A percentile compares a stretch with the other conserved stretches of the same genome.
Evolutionary conservation across 2,797 vertebrate species (phyloP).

Genomic region (Myotis findleyi): DNA sequence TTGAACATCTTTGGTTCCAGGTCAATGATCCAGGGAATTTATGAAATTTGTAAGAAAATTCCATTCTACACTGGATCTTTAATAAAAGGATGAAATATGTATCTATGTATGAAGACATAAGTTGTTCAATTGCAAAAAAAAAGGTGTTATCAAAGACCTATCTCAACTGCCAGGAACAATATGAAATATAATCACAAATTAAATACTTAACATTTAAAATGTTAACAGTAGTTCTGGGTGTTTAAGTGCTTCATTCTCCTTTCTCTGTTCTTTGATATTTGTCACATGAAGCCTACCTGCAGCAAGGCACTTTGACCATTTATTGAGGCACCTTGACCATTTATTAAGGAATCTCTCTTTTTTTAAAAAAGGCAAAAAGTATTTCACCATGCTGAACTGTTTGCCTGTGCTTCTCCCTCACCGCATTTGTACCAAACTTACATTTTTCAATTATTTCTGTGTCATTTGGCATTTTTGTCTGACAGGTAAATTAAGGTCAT

Average conservation of each 20-base stretch:
- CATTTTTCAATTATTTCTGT: conserved; percentile 79
- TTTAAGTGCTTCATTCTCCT: neutral
- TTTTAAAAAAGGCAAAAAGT: conserved; percentile 13
- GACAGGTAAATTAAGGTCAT: conserved; percentile 81
- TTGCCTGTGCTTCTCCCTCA: conserved; percentile 44
- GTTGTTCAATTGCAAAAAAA: conserved; percentile 24
- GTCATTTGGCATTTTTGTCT: conserved; percentile 77
- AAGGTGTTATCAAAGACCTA: neutral
- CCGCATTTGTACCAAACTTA: conserved; percentile 71
- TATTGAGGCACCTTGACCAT: neutral
- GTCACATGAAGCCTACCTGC: neutral
- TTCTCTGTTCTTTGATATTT: conserved; percentile 46
- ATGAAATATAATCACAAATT: conserved; percentile 39
- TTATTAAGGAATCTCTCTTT: neutral
- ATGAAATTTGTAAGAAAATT: conserved; percentile 30
- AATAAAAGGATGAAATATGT: neutral
- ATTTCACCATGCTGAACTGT: conserved; percentile 63
- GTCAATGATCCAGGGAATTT: neutral
- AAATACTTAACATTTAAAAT: conserved; percentile 47
- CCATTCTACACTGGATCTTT: neutral
- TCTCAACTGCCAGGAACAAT: neutral
- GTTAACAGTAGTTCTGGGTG: conserved; percentile 11
- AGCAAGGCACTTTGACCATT: neutral
- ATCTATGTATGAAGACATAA: neutral
- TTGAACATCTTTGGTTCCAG: neutral